phyloP scores from a whole-genome alignment of 2,888 invertebrate species.

The Cataglyphis cursor region DNA sequence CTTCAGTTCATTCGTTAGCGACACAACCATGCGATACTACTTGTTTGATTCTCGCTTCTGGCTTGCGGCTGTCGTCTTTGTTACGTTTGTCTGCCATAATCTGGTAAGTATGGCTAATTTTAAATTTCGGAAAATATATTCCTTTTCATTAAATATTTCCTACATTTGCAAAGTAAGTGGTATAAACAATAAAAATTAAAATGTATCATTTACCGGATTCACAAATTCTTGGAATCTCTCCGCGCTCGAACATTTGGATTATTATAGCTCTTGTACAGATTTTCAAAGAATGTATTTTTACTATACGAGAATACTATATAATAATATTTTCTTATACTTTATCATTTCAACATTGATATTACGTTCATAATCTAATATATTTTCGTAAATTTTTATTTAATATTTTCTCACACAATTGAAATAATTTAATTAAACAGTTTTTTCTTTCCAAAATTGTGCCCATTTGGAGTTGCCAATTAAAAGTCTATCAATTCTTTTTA shows the following conservation, averaged over 20 bases:
- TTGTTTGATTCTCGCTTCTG: conserved; percentile 58
- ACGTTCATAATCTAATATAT: not conserved
- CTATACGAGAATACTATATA: not conserved
- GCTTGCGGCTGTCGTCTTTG: conserved; percentile 44
- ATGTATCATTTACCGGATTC: not conserved
- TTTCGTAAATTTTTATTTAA: not conserved
- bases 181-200: not conserved
- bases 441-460: not conserved
- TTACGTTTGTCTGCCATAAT: conserved; percentile 51
- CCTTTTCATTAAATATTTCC: not conserved
- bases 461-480: not conserved
- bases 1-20: conserved; percentile 58
- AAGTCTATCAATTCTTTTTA: not conserved
- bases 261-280: not conserved
- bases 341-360: not conserved
- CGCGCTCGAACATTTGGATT: not conserved
- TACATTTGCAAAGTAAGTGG: not conserved
- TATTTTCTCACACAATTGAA: not conserved
- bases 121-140: not conserved
- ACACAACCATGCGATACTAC: conserved; percentile 70
- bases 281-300: not conserved
- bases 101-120: conserved; percentile 62
- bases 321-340: not conserved
- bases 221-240: not conserved
- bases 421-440: not conserved